Base-by-base conservation (phyloP, 2,888 invertebrate genomes). In the Aradus depressus region DNA sequence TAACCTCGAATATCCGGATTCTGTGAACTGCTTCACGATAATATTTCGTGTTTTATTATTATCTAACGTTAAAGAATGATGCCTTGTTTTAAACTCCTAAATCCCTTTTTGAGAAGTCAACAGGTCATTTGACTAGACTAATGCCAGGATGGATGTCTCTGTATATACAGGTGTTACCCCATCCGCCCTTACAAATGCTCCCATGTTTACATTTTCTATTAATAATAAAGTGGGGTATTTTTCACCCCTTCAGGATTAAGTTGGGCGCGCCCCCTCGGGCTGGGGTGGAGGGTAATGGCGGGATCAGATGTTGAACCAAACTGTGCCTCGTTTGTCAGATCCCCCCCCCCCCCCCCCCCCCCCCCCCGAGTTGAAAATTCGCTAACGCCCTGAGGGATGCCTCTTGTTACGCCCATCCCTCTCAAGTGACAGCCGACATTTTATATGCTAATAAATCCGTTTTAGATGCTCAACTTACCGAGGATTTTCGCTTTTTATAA, bases 151-250 rank as follows among this genome's bases (percentile, higher is more conserved):
- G 25, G 42, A 42, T 42, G 42, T 25, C 42, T 25, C 25, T 42
- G 42, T 42, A 42, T 42, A 42, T 42, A 42, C 42, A 42, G 42
- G 26, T 42, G 26, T 2, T 25, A 28, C 42, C n/a, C 28, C 19
- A 42, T 10, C 6, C 28, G 23, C 42, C 42, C 26, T 41, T 23
- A 41, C 41, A 16, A 23, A 41, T 41, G 26, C 42, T 12, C 16
- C n/a, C n/a, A 23, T 42, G 26, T 47, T 45, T 52, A 52, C 52
- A 52, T 47, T 52, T 52, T 52, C 52, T 52, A 52, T 52, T 52
- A 52, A 52, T 52, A 52, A 52, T 52, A 52, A 52, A 52, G 52
- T 52, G 52, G 52, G 52, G 31, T 47, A 52, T 52, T 52, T 52
- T 52, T 52, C 52, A 47, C 28, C 22, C 14, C 16, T n/a, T n/a